A percentile compares a stretch with the other conserved stretches of the same genome.
Evolutionary conservation across 2,113 vertebrate species (phyloP).

Genomic region (Paralichthys olivaceus): DNA sequence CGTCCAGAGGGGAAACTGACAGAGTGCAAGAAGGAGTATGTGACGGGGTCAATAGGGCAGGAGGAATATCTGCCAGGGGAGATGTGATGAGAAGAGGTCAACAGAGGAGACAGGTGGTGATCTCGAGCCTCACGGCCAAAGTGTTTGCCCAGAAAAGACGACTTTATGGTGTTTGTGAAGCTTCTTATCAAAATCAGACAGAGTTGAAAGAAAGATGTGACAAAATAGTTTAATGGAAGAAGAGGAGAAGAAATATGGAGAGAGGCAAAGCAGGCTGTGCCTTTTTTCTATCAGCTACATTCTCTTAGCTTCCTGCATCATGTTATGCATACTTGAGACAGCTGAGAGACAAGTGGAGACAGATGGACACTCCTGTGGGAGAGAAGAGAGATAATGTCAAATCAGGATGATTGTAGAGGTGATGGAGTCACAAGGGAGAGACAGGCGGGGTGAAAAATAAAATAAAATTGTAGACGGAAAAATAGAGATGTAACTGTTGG

Average conservation of each 20-base stretch:
- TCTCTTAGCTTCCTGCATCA: neutral
- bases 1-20: constrained; percentile 5
- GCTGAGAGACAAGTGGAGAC: constrained; percentile 31
- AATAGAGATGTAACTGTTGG: neutral
- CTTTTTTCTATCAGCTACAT: neutral
- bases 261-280: neutral
- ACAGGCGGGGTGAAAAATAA: neutral
- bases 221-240: neutral
- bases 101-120: constrained; percentile 26
- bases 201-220: neutral
- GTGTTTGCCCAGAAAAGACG: neutral
- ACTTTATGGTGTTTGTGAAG: neutral
- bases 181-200: neutral
- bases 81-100: constrained; percentile 9
- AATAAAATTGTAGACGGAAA: neutral
- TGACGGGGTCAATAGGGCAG: constrained; percentile 26
- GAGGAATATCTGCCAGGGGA: neutral
- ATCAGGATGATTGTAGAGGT: neutral
- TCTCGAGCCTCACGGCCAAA: neutral
- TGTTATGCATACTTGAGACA: constrained; percentile 12
- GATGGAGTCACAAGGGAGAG: constrained; percentile 4
- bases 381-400: constrained; percentile 20
- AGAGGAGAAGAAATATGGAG: neutral
- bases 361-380: constrained; percentile 18
- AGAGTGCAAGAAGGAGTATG: neutral